Percentiles rank a stretch among this genome's conserved stretches.
Conservation (phyloP, 1,140 invertebrate genomes). For the Aphis gossypii region DNA sequence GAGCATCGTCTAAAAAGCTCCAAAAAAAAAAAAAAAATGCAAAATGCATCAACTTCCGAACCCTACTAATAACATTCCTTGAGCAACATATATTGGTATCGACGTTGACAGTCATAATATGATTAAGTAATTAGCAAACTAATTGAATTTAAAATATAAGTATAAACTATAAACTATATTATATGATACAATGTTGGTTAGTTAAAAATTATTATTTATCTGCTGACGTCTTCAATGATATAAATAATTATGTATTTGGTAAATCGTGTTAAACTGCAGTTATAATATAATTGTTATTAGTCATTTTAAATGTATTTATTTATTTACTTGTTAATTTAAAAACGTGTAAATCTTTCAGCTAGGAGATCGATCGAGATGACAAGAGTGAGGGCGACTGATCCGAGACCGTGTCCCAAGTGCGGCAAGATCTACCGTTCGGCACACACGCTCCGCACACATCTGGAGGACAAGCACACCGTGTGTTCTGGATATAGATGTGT, state of each 20-base stretch:
- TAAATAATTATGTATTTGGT: not conserved
- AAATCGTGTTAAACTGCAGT: not conserved
- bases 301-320: not conserved
- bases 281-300: not conserved
- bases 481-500: constrained; percentile 91
- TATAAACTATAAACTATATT: no score
- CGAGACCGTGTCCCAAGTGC: constrained; percentile 88
- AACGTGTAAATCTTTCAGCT: constrained; percentile 70
- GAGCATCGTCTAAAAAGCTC: no score
- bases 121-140: not conserved
- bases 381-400: constrained; percentile 87
- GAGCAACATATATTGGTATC: not conserved
- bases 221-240: not conserved
- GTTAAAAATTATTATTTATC: not conserved
- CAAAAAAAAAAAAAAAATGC: no score
- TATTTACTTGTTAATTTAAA: not conserved
- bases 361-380: constrained; percentile 79
- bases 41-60: no score
- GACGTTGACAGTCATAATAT: not conserved
- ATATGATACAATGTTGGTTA: no score
- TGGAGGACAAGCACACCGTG: constrained; percentile 91
- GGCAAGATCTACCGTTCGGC: constrained; percentile 91
- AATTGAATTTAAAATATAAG: not conserved
- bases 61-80: not conserved
- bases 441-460: constrained; percentile 86